Evolutionary conservation across 2,113 vertebrate genomes (phyloP).

Genomic region (Microcebus murinus): DNA sequence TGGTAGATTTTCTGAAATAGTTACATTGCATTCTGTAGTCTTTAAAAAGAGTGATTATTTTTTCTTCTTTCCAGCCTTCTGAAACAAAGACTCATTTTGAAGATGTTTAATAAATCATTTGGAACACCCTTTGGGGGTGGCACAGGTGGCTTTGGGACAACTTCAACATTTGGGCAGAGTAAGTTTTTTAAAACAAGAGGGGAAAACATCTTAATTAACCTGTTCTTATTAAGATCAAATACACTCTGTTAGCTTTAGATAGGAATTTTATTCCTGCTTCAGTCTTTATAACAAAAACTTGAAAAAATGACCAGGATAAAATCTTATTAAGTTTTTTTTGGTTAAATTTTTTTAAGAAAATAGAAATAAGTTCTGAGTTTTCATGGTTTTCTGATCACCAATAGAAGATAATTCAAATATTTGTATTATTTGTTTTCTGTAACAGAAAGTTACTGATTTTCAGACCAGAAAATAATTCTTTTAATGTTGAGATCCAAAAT

Average conservation of each 20-base stretch:
- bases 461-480: neutral
- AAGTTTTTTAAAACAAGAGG: conserved; percentile 81
- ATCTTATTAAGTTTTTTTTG: neutral
- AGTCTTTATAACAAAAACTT: neutral
- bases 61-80: conserved; percentile 81
- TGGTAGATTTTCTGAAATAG: conserved; percentile 22
- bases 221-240: neutral
- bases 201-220: neutral
- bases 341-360: neutral
- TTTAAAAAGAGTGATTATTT: conserved; percentile 40
- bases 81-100: conserved; percentile 81
- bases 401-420: conserved; percentile 2
- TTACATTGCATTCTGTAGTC: conserved; percentile 13
- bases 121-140: conserved; percentile 94
- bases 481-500: conserved; percentile 27
- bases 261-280: conserved; percentile 31
- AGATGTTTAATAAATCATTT: conserved; percentile 99
- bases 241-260: neutral
- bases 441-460: conserved; percentile 33
- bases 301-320: neutral
- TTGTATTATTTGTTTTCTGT: conserved; percentile 18
- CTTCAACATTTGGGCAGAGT: conserved; percentile 97
- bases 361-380: conserved; percentile 4
- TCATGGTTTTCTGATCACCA: neutral
- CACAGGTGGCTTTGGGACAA: conserved; percentile 93